These are phyloP conservation scores for Ridgeia piscesae DNA, from an alignment of 1,140 invertebrate genomes.

Conservation along the genomic window DNA sequence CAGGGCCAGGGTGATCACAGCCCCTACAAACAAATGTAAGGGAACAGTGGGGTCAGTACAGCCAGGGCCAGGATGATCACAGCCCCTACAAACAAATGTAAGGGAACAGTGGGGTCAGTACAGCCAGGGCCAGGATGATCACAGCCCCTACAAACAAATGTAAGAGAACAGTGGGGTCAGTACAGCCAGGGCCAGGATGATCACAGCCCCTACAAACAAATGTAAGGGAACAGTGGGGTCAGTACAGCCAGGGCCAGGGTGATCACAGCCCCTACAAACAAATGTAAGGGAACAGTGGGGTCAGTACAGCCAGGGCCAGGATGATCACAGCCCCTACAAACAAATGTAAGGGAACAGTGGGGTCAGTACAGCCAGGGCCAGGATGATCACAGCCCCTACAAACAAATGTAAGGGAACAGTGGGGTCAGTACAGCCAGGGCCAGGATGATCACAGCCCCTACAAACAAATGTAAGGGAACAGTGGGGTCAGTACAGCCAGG, in stretches of 20 bases:
- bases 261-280: not conserved
- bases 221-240: constrained; percentile 57
- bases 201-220: constrained; percentile 31
- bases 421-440: constrained; percentile 55
- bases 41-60: constrained; percentile 56
- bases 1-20: constrained; percentile 41
- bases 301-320: constrained; percentile 53
- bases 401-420: constrained; percentile 58
- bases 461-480: constrained; percentile 58
- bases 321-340: not conserved
- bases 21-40: constrained; percentile 50
- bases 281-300: constrained; percentile 57
- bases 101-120: constrained; percentile 56
- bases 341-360: constrained; percentile 58
- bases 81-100: constrained; percentile 48
- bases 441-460: constrained; percentile 27
- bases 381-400: not conserved
- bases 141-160: constrained; percentile 38
- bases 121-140: constrained; percentile 43
- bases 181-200: constrained; percentile 47
- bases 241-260: constrained; percentile 51
- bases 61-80: constrained; percentile 42
- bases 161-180: constrained; percentile 57
- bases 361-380: constrained; percentile 54
- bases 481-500: constrained; percentile 53